Evolutionary conservation across 2,113 vertebrate species (phyloP), one percentile per base, ranked within the genome.

Genomic region (Silurus meridionalis): DNA sequence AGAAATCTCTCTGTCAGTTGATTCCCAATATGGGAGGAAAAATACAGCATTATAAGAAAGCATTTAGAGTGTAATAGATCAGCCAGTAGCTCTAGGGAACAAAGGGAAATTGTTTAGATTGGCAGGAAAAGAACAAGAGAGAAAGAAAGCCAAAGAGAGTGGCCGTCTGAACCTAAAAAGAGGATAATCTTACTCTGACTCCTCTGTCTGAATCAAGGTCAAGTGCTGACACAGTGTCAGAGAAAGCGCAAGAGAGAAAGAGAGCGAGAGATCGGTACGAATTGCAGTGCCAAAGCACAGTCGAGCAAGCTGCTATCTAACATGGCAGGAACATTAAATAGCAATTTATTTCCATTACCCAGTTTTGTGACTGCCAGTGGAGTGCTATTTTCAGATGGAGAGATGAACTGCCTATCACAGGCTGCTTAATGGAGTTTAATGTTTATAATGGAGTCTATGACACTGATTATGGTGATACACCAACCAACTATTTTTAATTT

Each of bases 401-500:
- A 82, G 80, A 85, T 88, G 80, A 78, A 82, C 80, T 82, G 69
- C 80, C 79, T 80, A 82, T 88, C 77, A 77, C 58, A 53, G 64
- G 71, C 50, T 61, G 71, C 80, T 50, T 63, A 86, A 67, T 66
- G 23, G 66, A 86, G 15, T 19, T 53, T 78, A 85, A 85, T 85
- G 60, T 85, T 15, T 77, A 85, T 74, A 53, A 83, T 71, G 82
- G 52, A 72, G 64, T 83, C 82, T 58, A 80, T 84, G 83, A 80
- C 83, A 55, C 80, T 83, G 19, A 92, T 91, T 91, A 91, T 90
- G 90, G 87, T 88, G 78, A 60, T 80, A 52, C 90, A 86, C 86
- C 90, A 91, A 92, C 84, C 93, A 91, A 89, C 80, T 83, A 78
- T 77, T 84, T 80, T 71, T 57, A 60, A 67, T 86, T 89, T 85